Base-by-base conservation (phyloP, 2,888 invertebrate genomes). In the Nysson spinosus region DNA sequence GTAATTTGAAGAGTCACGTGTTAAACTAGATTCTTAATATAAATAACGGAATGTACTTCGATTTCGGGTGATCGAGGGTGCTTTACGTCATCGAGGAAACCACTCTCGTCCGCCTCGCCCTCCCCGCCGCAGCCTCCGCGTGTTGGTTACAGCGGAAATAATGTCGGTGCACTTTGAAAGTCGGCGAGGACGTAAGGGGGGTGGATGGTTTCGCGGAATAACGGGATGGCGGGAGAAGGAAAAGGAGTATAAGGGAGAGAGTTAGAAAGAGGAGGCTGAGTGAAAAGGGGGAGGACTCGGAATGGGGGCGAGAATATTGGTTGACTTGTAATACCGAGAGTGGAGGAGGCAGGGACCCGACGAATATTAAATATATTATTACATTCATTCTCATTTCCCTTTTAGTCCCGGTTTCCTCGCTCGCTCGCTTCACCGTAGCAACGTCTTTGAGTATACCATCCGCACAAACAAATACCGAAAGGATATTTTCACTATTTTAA, bases 311-410 rank as follows among this genome's bases (percentile, higher is more conserved):
- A 83, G 84, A 82, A 85, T 85, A 85, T 85, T 85, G 85, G 85
- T 85, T 83, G 83, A 83, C 83, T 82, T 83, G 83, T 85, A 85
- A 84, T 85, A 83, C 83, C 79, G 81, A 80, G 84, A 84, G 82
- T 81, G 77, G 76, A 81, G 80, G 78, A 79, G 79, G 78, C 75
- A 76, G 81, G 79, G 81, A 81, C 77, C 81, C 77, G 75, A 78
- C 82, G 85, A 85, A 85, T 85, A 85, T 85, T 85, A 85, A 85
- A 85, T 85, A 85, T 85, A 85, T 85, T 84, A 85, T 85, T 85
- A 84, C 85, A 85, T 85, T 83, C 82, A 85, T 85, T 85, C 84
- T 84, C 85, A 82, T 85, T 85, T 85, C 83, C 83, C 81, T 81
- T 72, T 84, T 79, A 79, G 75, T 78, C 73, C 68, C 72, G 70